These are phyloP conservation scores for Rhizoglyphus robini DNA, from an alignment of 1,140 invertebrate species.

Conservation along the genomic window DNA sequence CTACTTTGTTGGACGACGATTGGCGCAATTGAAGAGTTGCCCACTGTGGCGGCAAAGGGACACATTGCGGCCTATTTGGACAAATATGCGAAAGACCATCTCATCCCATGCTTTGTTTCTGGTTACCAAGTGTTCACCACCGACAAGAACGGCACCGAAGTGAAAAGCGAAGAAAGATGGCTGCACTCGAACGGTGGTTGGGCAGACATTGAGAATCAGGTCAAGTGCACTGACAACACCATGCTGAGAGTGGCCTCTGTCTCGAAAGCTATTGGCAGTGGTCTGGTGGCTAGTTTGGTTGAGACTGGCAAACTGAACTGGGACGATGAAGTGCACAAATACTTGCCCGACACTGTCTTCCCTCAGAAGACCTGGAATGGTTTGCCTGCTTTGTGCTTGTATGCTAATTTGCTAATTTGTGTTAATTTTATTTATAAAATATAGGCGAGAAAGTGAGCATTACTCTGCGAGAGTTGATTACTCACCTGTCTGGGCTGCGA, in stretches of 20 bases:
- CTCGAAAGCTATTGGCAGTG: slow-evolving; percentile 3
- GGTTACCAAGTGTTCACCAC: not conserved
- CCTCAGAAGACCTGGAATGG: not conserved
- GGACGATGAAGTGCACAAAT: not conserved
- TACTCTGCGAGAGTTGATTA: slow-evolving; percentile 5
- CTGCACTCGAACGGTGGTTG: not conserved
- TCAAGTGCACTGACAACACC: not conserved
- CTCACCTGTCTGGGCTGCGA: not conserved
- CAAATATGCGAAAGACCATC: not conserved
- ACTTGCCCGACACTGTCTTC: not conserved
- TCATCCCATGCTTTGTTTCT: not conserved
- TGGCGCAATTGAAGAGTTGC: no score
- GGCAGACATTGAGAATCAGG: slow-evolving; percentile 12
- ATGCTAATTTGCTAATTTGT: no score
- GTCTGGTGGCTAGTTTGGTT: not conserved
- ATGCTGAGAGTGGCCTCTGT: not conserved
- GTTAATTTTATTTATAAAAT: no score
- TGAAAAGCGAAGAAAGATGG: not conserved
- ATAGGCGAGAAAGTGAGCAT: not conserved
- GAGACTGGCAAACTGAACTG: slow-evolving; percentile 5
- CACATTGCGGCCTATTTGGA: no score
- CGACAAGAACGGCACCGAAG: no score
- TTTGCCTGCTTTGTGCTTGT: no score
- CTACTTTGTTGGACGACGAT: no score
- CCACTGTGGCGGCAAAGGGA: no score